These are phyloP conservation scores for Heliconius sara DNA, from an alignment of 2,888 invertebrate species.

Conservation along the genomic window DNA sequence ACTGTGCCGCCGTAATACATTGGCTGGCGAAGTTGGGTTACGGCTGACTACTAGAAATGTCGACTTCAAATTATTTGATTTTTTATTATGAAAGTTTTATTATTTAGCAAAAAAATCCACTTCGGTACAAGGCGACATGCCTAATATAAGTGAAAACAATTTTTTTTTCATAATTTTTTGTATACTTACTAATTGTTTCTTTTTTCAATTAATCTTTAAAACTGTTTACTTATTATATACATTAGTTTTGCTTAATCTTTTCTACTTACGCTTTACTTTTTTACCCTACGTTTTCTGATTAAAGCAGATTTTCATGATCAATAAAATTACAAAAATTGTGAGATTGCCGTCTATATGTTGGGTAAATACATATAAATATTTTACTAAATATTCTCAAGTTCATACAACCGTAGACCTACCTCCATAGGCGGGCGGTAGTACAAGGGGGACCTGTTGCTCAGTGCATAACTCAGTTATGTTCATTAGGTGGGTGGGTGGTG, in stretches of 20 bases:
- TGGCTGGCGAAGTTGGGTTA: slow-evolving; percentile 18
- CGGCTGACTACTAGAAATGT: slow-evolving; percentile 7
- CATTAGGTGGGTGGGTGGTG: slow-evolving; percentile 37
- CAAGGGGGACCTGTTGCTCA: slow-evolving; percentile 41
- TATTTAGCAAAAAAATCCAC: not conserved
- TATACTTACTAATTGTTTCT: no score
- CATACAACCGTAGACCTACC: not conserved
- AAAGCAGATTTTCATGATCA: not conserved
- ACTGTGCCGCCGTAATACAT: slow-evolving; percentile 15
- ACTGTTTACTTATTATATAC: no score
- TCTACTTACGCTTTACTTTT: no score
- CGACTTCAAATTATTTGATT: not conserved
- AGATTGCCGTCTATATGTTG: not conserved
- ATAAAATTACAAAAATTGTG: not conserved
- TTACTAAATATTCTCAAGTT: slow-evolving; percentile 11
- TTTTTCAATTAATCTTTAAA: not conserved
- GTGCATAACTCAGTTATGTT: slow-evolving; percentile 41
- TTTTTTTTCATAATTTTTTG: not conserved
- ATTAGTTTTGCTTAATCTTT: no score
- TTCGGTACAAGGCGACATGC: not conserved
- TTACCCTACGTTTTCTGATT: no score
- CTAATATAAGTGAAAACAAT: not conserved
- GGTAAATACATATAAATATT: not conserved
- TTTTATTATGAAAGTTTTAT: no score
- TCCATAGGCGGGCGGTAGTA: slow-evolving; percentile 19